These are phyloP conservation scores for Phylloscopus whistleri DNA, from an alignment of 2,113 vertebrate species.

Conservation along the genomic window DNA sequence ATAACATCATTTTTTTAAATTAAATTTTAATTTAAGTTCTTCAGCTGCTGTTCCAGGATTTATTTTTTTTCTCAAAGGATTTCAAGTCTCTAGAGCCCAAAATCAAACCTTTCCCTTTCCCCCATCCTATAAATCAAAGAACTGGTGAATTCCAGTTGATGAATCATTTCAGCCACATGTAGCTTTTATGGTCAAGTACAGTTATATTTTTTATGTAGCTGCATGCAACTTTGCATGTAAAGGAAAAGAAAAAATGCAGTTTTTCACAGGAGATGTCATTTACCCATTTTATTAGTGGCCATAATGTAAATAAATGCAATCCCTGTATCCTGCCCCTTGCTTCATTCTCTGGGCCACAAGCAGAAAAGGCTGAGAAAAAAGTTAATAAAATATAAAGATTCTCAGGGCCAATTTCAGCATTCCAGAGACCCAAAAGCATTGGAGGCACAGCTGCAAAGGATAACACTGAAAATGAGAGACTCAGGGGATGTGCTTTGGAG, in stretches of 20 bases:
- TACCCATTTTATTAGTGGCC: background rate
- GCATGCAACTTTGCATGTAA: background rate
- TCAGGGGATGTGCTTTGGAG: background rate
- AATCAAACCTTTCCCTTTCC: background rate
- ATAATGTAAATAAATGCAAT: background rate
- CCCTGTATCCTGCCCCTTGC: background rate
- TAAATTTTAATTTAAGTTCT: too few species aligned
- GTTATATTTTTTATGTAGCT: background rate
- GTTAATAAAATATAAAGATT: background rate
- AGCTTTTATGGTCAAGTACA: background rate
- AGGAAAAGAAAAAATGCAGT: background rate
- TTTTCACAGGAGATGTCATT: background rate
- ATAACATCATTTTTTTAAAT: fast-evolving
- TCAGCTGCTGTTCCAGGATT: background rate
- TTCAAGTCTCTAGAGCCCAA: background rate
- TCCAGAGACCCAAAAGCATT: background rate
- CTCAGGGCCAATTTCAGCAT: background rate
- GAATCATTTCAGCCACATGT: background rate
- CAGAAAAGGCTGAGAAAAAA: background rate
- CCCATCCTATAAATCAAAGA: background rate
- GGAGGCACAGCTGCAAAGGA: background rate
- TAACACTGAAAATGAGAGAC: background rate
- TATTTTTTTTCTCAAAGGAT: background rate
- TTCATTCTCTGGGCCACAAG: background rate
- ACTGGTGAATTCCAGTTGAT: background rate